phyloP scores from a whole-genome alignment of 2,797 vertebrate species.

The Discoglossus pictus region DNA sequence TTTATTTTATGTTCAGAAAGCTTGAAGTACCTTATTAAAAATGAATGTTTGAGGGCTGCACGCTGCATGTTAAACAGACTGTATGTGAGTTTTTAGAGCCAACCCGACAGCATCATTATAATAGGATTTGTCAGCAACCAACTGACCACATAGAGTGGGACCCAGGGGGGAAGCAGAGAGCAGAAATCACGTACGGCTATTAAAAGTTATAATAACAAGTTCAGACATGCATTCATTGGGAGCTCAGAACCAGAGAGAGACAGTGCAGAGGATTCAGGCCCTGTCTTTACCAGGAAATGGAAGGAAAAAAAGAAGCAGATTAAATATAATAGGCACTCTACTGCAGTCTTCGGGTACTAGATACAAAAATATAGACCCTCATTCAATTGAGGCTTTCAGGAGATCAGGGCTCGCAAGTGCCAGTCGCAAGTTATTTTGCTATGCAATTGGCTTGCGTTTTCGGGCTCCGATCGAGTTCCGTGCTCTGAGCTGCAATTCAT shows the following conservation, averaged over 20 bases:
- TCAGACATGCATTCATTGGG: conserved; percentile 2
- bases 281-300: background rate
- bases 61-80: conserved; percentile 48
- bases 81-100: conserved; percentile 30
- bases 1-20: conserved; percentile 34
- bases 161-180: conserved; percentile 6
- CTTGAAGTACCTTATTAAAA: conserved; percentile 50
- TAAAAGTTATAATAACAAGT: conserved; percentile 16
- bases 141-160: conserved; percentile 32
- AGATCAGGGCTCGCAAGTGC: too few species aligned
- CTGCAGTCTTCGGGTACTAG: too few species aligned
- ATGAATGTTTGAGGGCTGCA: conserved; percentile 40
- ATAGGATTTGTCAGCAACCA: conserved; percentile 43
- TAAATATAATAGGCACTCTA: too few species aligned
- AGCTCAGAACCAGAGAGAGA: background rate
- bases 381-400: too few species aligned
- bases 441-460: too few species aligned
- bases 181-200: conserved; percentile 5
- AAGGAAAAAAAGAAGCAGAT: too few species aligned
- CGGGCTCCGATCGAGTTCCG: too few species aligned
- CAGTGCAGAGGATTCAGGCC: background rate
- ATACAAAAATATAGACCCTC: too few species aligned
- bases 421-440: too few species aligned
- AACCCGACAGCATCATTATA: conserved; percentile 43
- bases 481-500: too few species aligned